Evolutionary conservation across 2,113 vertebrate genomes (phyloP).

Genomic region (Trogon melanurus): DNA sequence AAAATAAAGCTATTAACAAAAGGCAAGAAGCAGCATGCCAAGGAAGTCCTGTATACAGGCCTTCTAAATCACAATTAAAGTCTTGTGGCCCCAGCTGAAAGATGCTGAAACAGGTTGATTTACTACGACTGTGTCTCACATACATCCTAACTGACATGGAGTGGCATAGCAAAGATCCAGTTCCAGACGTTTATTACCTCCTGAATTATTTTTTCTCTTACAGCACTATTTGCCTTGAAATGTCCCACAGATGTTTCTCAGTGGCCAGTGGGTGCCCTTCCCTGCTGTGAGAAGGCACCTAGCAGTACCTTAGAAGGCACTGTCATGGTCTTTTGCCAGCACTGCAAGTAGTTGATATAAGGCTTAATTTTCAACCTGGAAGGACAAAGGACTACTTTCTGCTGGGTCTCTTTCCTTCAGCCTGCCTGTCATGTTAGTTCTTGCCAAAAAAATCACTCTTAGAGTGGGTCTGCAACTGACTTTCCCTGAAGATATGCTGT

Average conservation of each 20-base stretch:
- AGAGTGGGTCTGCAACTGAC: not conserved
- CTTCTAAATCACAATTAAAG: conserved; percentile 12
- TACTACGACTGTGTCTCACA: not conserved
- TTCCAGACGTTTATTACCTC: not conserved
- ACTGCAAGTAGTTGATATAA: not conserved
- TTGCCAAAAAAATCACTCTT: not conserved
- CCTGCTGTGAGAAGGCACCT: not conserved
- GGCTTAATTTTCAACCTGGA: not conserved
- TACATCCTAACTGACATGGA: not conserved
- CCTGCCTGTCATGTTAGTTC: not conserved
- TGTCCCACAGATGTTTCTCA: not conserved
- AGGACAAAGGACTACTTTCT: not conserved
- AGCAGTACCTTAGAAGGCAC: no score
- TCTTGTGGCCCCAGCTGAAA: not conserved
- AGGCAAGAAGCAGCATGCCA: not conserved
- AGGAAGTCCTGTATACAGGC: not conserved
- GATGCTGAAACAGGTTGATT: not conserved
- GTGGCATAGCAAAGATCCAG: not conserved
- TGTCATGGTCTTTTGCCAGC: not conserved
- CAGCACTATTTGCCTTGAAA: not conserved
- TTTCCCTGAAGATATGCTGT: not conserved
- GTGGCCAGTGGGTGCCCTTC: not conserved
- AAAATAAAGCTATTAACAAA: not conserved
- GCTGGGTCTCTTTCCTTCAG: not conserved
- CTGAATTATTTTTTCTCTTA: not conserved